Percentiles rank a stretch among this genome's conserved stretches.
Evolutionary conservation across 2,888 invertebrate genomes (phyloP).

Genomic region (Luffia ferchaultella): DNA sequence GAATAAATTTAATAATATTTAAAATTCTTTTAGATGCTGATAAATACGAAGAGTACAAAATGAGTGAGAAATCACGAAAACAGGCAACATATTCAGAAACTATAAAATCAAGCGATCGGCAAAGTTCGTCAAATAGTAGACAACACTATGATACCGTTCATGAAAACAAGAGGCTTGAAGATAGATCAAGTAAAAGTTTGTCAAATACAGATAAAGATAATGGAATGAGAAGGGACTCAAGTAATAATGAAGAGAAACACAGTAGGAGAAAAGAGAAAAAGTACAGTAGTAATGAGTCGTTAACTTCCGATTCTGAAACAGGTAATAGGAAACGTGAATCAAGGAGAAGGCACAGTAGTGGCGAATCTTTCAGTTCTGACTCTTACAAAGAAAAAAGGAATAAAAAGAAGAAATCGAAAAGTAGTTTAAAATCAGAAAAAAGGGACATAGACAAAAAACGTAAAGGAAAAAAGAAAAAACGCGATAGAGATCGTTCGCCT

Average conservation of each 20-base stretch:
- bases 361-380: constrained; percentile 25
- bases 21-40: constrained; percentile 68
- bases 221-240: constrained; percentile 1
- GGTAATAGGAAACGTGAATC: constrained; percentile 23
- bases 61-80: constrained; percentile 10
- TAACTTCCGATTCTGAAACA: constrained; percentile 30
- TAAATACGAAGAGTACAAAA: constrained; percentile 75
- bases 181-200: constrained; percentile 9
- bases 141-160: background rate
- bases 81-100: background rate
- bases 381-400: constrained; percentile 29
- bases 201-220: background rate
- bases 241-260: constrained; percentile 1
- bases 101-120: background rate
- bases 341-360: constrained; percentile 25
- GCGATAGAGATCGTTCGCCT: constrained; percentile 58
- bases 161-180: constrained; percentile 10
- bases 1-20: background rate
- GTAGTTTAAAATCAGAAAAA: constrained; percentile 40
- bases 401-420: constrained; percentile 30
- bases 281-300: constrained; percentile 32
- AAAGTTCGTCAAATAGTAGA: background rate
- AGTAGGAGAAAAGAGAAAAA: constrained; percentile 22
- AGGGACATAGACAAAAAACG: constrained; percentile 65
- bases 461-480: constrained; percentile 64